Base-by-base conservation (phyloP, 2,888 invertebrate genomes). In the Microchrysa polita region DNA sequence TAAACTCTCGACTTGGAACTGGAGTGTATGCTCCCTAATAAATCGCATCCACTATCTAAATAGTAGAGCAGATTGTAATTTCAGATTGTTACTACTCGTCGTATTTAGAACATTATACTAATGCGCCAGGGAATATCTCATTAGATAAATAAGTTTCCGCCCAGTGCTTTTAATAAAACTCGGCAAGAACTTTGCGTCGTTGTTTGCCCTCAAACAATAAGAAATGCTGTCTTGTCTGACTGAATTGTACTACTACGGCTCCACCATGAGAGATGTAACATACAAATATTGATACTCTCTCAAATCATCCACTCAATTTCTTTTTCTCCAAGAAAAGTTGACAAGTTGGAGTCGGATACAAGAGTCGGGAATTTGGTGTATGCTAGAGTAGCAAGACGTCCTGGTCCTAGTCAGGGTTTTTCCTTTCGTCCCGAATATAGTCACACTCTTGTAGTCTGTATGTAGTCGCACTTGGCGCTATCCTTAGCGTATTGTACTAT, bases 291-390 rank as follows among this genome's bases (percentile, higher is more conserved):
- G 69, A 69, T 55, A 42, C 69, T 69, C 69, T 69, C 69, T 69
- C 69, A 40, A 69, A 69, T 69, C 69, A 69, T 69, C 69, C 69
- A 69, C 69, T 69, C 69, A 69, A 69, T 55, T 69, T 69, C 69
- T 69, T 69, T 69, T 69, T 57, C 53, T 48, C 12, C 14, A 55
- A 69, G 69, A 69, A 57, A 69, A 69, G 69, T 69, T 69, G 69
- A 69, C 55, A 69, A 69, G 69, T 55, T 44, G 65, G 44, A n/a
- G 34, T 44, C 44, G 65, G 22, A 20, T 55, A 55, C 10, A n/a
- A 5, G 42, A 44, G n/a, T 65, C 22, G 20, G 7, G 42, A n/a
- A n/a, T n/a, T n/a, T 20, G 48, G 20, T 48, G 7, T 34, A 34
- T 34, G 27, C 48, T 12, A 48, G 18, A 65, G 63, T 53, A n/a